Base-by-base conservation (phyloP, 1,140 invertebrate species). In the Druon quercuslanigerum region DNA sequence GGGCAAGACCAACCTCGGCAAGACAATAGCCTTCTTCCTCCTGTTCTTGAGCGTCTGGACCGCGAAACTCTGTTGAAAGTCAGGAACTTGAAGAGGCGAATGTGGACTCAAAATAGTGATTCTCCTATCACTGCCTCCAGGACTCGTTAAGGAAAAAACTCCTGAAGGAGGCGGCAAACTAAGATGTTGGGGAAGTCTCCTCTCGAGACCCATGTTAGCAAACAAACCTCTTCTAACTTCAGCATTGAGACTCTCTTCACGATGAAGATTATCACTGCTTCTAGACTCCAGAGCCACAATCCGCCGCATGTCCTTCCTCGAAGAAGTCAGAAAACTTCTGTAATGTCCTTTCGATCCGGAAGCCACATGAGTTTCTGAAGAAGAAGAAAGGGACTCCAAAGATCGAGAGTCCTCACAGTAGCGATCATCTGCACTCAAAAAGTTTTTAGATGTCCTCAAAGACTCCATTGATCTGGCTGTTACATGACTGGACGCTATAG, bases 101-200 rank as follows among this genome's bases (percentile, higher is more conserved):
- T 96, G 95, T 0, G 95, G 95, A 57, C 95, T 95, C 52, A 96
- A 89, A 60, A 96, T 96, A 8, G 94, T 96, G 33, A 96, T 92
- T 56, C 91, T 93, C 17, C 94, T 85, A 73, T 94, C 93, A 46
- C 92, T 93, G 79, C 90, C 92, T 77, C 83, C 93, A 50, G 88
- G 90, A 86, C 84, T 93, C 70, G 91, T 93, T 83, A 85, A 84
- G 57, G 81, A 92, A 82, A 87, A 92, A 75, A 93, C 90, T 33
- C 92, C 92, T 46, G 93, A 92, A 0, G 94, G 94, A 1, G 94
- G 94, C 0, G 93, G 94, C 19, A 96, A 87, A 79, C 94, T 95
- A 8, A 96, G 89, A 82, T 96, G 94, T 73, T 94, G 94, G 2
- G 95, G 93, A 12, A 92, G 87, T 57, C 90, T 92, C 2, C 94